Base-by-base conservation (phyloP, 2,113 vertebrate genomes). In the Amphilophus citrinellus region DNA sequence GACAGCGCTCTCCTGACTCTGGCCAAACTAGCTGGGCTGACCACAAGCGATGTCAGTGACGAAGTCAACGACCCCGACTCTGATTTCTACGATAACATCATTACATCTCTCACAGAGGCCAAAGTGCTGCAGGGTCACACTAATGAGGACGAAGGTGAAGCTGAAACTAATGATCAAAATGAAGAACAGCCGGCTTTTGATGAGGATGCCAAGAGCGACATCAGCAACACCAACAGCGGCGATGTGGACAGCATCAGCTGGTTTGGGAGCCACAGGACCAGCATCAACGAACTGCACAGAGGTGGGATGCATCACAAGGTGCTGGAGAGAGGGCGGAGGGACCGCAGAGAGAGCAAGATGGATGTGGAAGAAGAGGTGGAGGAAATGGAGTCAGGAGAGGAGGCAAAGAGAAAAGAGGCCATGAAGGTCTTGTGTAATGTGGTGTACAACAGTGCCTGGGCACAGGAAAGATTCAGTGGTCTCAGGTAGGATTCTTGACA, bases 401-500 rank as follows among this genome's bases (percentile, higher is more conserved):
- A 94, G 61, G 58, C 62, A 0, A 82, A 84, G 82, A 94, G 93
- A 24, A 95, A 95, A 62, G 95, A 96, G 82, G 95, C 95, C 17
- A 89, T 96, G 92, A 96, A 96, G 81, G 93, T 95, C 78, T 61
- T 95, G 78, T 96, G 94, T 71, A 96, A 96, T 10, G 85, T 96
- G 79, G 90, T 96, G 11, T 96, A 96, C 91, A 96, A 96, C 90
- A 95, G 94, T 84, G 85, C 83, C 77, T 95, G 94, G 94, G 95
- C 94, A 3, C 95, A 95, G 89, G 94, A 95, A 84, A 92, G 94
- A 85, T 95, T 95, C 87, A 93, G 94, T 10, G 63, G 75, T 59
- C 93, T 94, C 87, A 93, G 92, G 95, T 95, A 84, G 76, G 91
- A 9, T 62, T 62, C 14, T 35, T 35, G 27, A 10, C 20, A 5